phyloP scores from a whole-genome alignment of 2,113 vertebrate species.

The Scytalopus superciliaris region DNA sequence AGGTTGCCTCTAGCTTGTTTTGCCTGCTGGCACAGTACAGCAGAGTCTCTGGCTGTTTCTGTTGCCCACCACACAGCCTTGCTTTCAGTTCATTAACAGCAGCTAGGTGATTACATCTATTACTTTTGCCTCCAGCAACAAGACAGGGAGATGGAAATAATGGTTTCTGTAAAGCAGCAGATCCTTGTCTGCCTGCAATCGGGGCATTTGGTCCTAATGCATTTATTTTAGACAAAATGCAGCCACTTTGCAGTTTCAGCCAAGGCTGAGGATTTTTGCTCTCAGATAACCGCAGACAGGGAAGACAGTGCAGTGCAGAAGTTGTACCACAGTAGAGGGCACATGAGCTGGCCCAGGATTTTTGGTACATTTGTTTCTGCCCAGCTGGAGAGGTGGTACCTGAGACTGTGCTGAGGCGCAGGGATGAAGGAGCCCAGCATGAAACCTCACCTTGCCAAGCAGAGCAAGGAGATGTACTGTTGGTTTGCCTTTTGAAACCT shows the following conservation, averaged over 20 bases:
- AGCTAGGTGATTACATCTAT: background rate
- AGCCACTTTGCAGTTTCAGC: background rate
- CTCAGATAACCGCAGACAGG: background rate
- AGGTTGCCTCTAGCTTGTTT: background rate
- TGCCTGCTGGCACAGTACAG: background rate
- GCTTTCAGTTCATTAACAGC: background rate
- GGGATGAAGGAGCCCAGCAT: background rate
- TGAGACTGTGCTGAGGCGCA: rapidly evolving
- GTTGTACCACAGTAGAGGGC: background rate
- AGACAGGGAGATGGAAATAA: background rate
- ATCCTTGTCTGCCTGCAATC: background rate
- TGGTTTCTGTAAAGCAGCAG: background rate
- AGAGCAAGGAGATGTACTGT: background rate
- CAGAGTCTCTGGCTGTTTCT: background rate
- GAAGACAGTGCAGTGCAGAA: background rate
- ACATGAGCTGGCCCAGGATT: background rate
- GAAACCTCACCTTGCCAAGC: background rate
- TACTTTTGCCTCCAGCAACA: background rate
- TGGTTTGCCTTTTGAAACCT: background rate
- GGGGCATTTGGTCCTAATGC: background rate
- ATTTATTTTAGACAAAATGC: background rate
- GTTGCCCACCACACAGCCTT: background rate
- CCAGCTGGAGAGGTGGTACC: background rate
- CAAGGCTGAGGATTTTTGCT: background rate
- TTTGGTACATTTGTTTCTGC: background rate